Evolutionary conservation across 1,140 invertebrate species (phyloP).

Genomic region (Ostrea denselamellosa): DNA sequence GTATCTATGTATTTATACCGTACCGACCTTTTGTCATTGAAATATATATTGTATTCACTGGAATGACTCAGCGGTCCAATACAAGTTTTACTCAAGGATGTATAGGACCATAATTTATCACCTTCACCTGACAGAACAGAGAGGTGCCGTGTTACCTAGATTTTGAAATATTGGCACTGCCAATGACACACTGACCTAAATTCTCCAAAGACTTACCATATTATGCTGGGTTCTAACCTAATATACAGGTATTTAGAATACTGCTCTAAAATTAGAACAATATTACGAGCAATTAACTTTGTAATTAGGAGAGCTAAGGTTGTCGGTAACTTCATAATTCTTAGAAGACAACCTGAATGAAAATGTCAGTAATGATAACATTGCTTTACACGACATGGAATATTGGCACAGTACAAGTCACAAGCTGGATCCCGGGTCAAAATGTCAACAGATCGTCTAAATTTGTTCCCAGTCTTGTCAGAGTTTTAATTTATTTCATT

Average conservation of each 20-base stretch:
- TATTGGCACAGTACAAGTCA: neutral
- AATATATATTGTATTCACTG: neutral
- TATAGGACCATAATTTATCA: slow-evolving; percentile 7
- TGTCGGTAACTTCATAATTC: neutral
- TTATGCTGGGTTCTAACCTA: neutral
- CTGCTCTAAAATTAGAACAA: neutral
- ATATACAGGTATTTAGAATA: neutral
- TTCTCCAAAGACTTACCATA: neutral
- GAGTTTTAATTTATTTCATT: neutral
- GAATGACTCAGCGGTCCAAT: neutral
- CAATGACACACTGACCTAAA: neutral
- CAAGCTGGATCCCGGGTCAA: neutral
- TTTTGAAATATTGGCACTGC: neutral
- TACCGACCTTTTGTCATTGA: slow-evolving; percentile 17
- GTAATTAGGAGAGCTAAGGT: neutral
- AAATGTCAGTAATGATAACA: neutral
- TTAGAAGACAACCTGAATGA: neutral
- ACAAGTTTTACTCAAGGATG: neutral
- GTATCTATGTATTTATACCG: too few relatives aligned
- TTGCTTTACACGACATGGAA: neutral
- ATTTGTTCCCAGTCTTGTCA: neutral
- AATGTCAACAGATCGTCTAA: neutral
- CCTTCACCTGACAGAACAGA: neutral
- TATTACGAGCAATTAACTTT: neutral
- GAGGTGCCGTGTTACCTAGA: neutral